These are phyloP conservation scores for Lemur catta DNA, from an alignment of 2,797 vertebrate genomes.

Conservation along the genomic window DNA sequence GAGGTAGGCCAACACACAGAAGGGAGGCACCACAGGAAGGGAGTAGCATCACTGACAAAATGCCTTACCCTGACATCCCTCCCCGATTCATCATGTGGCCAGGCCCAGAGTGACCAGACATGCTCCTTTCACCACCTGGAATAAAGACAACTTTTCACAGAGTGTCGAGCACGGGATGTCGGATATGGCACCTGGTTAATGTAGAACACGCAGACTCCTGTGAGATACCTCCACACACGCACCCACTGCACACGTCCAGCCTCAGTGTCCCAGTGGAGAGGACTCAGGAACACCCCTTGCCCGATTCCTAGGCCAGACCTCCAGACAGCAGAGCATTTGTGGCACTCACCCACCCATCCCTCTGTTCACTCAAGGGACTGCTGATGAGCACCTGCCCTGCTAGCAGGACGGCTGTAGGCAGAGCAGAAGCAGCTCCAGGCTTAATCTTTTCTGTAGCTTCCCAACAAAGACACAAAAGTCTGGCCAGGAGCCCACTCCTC, in stretches of 20 bases:
- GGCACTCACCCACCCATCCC: not conserved
- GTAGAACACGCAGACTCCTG: no score
- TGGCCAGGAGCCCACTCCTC: not conserved
- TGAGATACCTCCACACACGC: no score
- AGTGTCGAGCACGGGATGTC: rapidly evolving
- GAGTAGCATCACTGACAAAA: not conserved
- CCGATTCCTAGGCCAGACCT: not conserved
- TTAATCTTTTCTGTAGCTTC: not conserved
- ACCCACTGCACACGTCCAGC: no score
- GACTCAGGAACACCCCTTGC: not conserved
- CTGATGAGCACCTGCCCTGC: not conserved
- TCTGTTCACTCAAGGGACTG: no score
- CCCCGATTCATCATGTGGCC: conserved; percentile 91
- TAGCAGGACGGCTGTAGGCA: not conserved
- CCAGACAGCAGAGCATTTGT: not conserved
- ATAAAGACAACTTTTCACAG: not conserved
- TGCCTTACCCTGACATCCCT: conserved; percentile 92
- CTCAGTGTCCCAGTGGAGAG: rapidly evolving
- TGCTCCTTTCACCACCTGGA: conserved; percentile 89
- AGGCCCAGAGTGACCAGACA: conserved; percentile 86
- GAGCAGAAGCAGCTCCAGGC: not conserved
- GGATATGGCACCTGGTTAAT: not conserved
- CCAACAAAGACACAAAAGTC: rapidly evolving
- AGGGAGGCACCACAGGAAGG: not conserved
- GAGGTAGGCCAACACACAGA: not conserved